Base-by-base conservation (phyloP, 2,888 invertebrate genomes). In the Leptarthrus brevirostris region DNA sequence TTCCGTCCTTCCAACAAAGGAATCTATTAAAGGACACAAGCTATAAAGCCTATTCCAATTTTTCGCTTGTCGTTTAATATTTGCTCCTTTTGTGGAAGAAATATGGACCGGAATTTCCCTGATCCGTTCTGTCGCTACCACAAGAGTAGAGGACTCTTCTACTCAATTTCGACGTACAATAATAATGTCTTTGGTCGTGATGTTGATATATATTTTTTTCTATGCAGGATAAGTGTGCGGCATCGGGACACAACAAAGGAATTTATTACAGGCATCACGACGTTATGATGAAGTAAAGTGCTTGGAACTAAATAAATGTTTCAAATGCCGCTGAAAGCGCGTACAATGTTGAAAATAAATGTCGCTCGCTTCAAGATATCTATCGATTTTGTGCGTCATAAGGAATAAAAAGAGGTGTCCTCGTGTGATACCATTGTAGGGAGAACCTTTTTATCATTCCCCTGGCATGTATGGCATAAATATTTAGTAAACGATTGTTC, bases 31-130 rank as follows among this genome's bases (percentile, higher is more conserved):
- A n/a, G 34, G 56, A 18, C 34, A n/a, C 30, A 30, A 30, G 34
- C 30, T 14, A 14, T 20, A 56, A 56, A 30, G 16, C 16, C 26
- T 56, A 34, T 56, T 56, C 18, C 56, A 56, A 56, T 34, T 56
- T 56, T 56, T 56, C 56, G 56, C 34, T 56, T 56, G 56, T 56
- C 56, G 56, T 56, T 54, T 56, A 56, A 14, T 56, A 56, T 56
- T 56, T 56, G 26, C 56, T n/a, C 56, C 56, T 56, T 56, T 56
- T 54, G 56, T 30, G 30, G 34, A 56, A 30, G 56, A 56, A 56
- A 56, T 56, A 56, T 56, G 56, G 56, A 30, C 3, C 26, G 14
- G 30, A 56, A 56, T 56, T 56, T 56, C 56, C 30, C 34, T 18
- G 6, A 30, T 56, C 56, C 56, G 26, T 56, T 22, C 56, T 14